Percentiles rank a stretch among this genome's conserved stretches.
These are phyloP conservation scores for Muraenolepis orangiensis DNA, from an alignment of 2,797 vertebrate species.

Conservation along the genomic window DNA sequence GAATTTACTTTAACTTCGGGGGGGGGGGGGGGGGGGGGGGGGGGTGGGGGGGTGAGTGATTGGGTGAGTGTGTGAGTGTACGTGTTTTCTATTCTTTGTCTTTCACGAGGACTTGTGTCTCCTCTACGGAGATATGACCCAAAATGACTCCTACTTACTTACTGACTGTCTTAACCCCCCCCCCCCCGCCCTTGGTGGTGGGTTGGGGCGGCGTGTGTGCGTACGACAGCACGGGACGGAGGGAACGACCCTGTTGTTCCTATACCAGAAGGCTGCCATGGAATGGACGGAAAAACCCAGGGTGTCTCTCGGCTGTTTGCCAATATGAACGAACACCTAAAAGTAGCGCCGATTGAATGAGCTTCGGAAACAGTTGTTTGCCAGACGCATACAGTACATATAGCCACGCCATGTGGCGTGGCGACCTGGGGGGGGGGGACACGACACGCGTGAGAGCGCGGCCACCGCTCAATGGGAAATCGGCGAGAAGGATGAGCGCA, in stretches of 20 bases:
- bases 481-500: background rate
- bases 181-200: no score
- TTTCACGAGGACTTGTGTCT: conserved; percentile 55
- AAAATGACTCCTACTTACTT: conserved; percentile 48
- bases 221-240: background rate
- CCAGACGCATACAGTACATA: conserved; percentile 3
- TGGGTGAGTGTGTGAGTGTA: conserved; percentile 26
- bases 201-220: background rate
- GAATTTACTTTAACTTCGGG: conserved; percentile 47
- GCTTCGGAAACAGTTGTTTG: conserved; percentile 11
- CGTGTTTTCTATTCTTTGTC: conserved; percentile 50
- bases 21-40: conserved; percentile 53
- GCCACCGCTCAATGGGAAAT: background rate
- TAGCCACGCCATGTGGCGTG: background rate
- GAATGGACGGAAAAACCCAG: background rate
- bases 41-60: conserved; percentile 48
- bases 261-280: background rate
- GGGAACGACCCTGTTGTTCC: no score
- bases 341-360: background rate
- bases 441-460: background rate
- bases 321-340: background rate
- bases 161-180: conserved; percentile 40
- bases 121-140: conserved; percentile 38
- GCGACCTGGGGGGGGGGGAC: background rate
- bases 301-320: background rate